phyloP scores from a whole-genome alignment of 2,888 invertebrate genomes.

The Eupithecia tripunctaria region DNA sequence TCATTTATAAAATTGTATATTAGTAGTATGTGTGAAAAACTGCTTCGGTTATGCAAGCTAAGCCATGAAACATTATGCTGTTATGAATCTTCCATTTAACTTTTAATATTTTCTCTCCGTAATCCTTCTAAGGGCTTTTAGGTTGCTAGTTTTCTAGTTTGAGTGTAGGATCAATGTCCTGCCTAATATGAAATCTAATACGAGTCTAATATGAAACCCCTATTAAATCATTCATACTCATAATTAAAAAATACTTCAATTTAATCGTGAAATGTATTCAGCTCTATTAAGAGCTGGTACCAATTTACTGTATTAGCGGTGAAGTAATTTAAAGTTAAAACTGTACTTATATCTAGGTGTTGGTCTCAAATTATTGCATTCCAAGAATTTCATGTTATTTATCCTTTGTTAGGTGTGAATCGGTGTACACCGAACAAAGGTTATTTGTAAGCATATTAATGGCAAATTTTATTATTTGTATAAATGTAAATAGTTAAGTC shows the following conservation, averaged over 20 bases:
- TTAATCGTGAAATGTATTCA: neutral
- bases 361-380: too few species aligned
- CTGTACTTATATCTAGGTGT: neutral
- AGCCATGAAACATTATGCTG: neutral
- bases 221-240: neutral
- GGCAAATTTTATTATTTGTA: constrained; percentile 14
- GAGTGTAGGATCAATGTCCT: neutral
- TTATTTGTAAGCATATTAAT: too few species aligned
- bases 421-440: too few species aligned
- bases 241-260: neutral
- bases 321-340: neutral
- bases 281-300: neutral
- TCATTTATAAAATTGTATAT: too few species aligned
- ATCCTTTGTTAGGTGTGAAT: too few species aligned
- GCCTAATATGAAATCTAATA: too few species aligned
- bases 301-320: neutral
- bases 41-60: neutral
- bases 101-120: neutral
- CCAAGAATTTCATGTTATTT: too few species aligned
- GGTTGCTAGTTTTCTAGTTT: neutral
- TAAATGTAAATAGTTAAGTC: constrained; percentile 40
- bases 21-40: too few species aligned
- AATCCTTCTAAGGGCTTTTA: neutral
- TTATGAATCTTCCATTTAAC: neutral
- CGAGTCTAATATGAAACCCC: neutral